These are phyloP conservation scores for Illadopsis cleaveri DNA, from an alignment of 2,113 vertebrate species.

Conservation along the genomic window DNA sequence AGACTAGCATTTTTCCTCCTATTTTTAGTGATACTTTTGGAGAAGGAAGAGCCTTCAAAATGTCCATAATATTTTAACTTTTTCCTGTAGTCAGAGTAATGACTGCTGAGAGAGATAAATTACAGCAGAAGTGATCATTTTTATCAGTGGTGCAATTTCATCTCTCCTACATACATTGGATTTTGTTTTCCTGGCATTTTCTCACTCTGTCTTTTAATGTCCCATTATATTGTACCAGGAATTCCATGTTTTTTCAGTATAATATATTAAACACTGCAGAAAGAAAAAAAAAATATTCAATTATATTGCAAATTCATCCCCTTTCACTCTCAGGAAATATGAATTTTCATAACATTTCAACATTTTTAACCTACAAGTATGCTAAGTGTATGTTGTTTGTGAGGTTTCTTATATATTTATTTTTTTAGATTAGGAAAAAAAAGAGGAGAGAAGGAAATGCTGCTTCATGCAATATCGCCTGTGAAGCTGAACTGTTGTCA, in stretches of 20 bases:
- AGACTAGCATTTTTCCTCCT: not conserved
- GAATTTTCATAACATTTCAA: not conserved
- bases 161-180: not conserved
- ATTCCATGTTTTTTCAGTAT: not conserved
- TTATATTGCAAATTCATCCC: not conserved
- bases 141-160: not conserved
- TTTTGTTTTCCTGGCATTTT: not conserved
- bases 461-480: conserved; percentile 42
- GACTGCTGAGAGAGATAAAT: not conserved
- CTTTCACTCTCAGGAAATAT: not conserved
- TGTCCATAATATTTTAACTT: not conserved
- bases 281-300: not conserved
- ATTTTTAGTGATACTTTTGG: not conserved
- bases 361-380: not conserved
- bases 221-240: not conserved
- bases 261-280: not conserved
- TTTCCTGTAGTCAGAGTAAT: not conserved
- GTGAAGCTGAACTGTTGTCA: conserved; percentile 56
- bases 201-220: not conserved
- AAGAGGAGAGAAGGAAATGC: conserved; percentile 29
- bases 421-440: not conserved
- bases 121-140: not conserved
- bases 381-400: not conserved
- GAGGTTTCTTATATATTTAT: not conserved
- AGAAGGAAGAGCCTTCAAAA: not conserved